phyloP scores from a whole-genome alignment of 2,113 vertebrate genomes.

The Calonectris borealis region DNA sequence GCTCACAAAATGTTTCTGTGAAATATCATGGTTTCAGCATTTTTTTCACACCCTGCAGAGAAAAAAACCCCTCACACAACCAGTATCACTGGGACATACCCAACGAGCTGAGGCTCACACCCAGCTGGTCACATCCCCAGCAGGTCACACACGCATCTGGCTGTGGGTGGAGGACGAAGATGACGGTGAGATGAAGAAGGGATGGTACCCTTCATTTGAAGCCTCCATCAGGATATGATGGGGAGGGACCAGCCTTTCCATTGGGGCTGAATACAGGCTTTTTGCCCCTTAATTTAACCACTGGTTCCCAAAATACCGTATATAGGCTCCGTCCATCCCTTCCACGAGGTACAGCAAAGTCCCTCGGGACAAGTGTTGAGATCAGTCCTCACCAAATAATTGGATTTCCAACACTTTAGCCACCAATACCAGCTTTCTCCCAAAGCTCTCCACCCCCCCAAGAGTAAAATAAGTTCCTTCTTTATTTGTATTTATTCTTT shows the following conservation, averaged over 20 bases:
- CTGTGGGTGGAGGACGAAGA: neutral
- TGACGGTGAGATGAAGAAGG: neutral
- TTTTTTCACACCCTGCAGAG: too few relatives aligned
- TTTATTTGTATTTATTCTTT: neutral
- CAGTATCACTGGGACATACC: rapidly evolving
- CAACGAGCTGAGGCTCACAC: neutral
- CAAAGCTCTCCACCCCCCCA: neutral
- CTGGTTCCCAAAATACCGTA: neutral
- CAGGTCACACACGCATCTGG: neutral
- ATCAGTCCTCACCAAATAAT: neutral
- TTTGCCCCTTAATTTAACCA: neutral
- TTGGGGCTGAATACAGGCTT: rapidly evolving
- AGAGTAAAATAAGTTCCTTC: neutral
- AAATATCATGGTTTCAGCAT: neutral
- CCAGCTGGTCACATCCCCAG: neutral
- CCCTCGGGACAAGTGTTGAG: neutral
- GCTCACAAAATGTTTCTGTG: neutral
- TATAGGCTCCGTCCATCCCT: neutral
- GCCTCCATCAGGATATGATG: neutral
- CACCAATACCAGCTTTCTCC: neutral
- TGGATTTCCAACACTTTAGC: neutral
- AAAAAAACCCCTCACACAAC: neutral
- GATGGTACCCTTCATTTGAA: neutral
- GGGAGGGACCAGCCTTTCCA: neutral
- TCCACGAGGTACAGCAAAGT: neutral